Base-by-base conservation (phyloP, 1,140 invertebrate species). In the Achatina immaculata region DNA sequence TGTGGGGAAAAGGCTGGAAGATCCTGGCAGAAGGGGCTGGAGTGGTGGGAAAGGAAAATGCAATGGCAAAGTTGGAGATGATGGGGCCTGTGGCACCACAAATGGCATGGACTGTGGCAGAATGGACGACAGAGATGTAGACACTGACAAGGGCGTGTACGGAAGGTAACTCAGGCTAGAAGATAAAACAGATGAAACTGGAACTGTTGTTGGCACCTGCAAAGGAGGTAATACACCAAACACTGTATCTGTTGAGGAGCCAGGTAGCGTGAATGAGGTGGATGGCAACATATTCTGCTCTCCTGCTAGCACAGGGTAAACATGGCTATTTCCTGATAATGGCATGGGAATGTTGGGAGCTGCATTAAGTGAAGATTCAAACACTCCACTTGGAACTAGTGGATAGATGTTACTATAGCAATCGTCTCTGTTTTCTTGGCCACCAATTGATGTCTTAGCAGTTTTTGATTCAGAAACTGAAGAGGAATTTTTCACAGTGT, bases 131-230 rank as follows among this genome's bases (percentile, higher is more conserved):
- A 77, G 51, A 65, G 74, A 65, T 38, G 58, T 7, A n/a, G 58
- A 14, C 21, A 51, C 14, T 43, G 68, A 28, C 68, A 71, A 43
- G 28, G 36, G 19, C 21, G 72, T 19, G 51, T 40, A 77, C 21
- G 74, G 74, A 51, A 77, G 55, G 36, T 77, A 77, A 34, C 19
- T 77, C 34, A 77, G 16, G 40, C 34, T 65, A 43, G 74, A 77
- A 40, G 74, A 40, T 24, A 65, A 43, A 11, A 40, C n/a, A 36
- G 74, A n/a, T 43, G 74, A 36, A 1, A 77, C 55, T 11, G 74
- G 51, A n/a, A 38, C n/a, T 19, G 42, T 31, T 38, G 34, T 31
- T 34, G 31, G 16, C 28, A 43, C 45, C 45, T 48, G 72, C 34
- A 65, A 55, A 77, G 48, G 74, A 42, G 55, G 74, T 42, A 62